phyloP scores from a whole-genome alignment of 1,140 invertebrate species.

The Neodiprion pinetum region DNA sequence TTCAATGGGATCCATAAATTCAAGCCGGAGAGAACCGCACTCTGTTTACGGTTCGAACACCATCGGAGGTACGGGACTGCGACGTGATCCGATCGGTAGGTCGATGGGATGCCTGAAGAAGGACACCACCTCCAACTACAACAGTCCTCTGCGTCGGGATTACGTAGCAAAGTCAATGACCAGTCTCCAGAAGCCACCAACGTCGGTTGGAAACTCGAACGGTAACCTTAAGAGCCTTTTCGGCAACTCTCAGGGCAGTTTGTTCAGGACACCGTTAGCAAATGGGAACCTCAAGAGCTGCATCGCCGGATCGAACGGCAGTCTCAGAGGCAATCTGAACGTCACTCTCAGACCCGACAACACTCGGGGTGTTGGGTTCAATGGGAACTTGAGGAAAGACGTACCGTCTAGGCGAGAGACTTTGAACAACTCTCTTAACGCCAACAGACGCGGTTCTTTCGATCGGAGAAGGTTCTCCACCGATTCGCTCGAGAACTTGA shows the following conservation, averaged over 20 bases:
- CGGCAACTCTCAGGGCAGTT: constrained; percentile 34
- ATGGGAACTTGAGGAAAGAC: constrained; percentile 52
- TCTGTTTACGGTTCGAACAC: constrained; percentile 33
- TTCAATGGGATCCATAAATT: constrained; percentile 59
- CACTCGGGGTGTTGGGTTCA: constrained; percentile 36
- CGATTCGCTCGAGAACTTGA: constrained; percentile 72
- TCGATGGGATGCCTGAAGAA: constrained; percentile 64
- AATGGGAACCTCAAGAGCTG: constrained; percentile 51
- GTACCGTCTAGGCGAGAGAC: constrained; percentile 36
- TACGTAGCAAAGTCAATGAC: constrained; percentile 58
- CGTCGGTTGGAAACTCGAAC: constrained; percentile 44
- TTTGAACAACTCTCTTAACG: constrained; percentile 35
- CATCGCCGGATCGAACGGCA: constrained; percentile 52
- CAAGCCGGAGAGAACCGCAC: constrained; percentile 41
- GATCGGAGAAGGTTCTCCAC: constrained; percentile 70
- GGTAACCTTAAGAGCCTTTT: constrained; percentile 43
- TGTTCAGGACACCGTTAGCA: constrained; percentile 32
- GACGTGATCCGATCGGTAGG: constrained; percentile 47
- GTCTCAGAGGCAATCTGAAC: constrained; percentile 48
- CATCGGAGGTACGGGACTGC: constrained; percentile 35
- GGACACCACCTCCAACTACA: constrained; percentile 56
- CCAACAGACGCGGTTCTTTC: constrained; percentile 58
- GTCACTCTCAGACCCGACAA: constrained; percentile 56
- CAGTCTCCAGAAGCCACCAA: constrained; percentile 44
- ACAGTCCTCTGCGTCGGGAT: constrained; percentile 59